phyloP scores from a whole-genome alignment of 64 coral and sea anemone species.

The Anthopleura sola region DNA sequence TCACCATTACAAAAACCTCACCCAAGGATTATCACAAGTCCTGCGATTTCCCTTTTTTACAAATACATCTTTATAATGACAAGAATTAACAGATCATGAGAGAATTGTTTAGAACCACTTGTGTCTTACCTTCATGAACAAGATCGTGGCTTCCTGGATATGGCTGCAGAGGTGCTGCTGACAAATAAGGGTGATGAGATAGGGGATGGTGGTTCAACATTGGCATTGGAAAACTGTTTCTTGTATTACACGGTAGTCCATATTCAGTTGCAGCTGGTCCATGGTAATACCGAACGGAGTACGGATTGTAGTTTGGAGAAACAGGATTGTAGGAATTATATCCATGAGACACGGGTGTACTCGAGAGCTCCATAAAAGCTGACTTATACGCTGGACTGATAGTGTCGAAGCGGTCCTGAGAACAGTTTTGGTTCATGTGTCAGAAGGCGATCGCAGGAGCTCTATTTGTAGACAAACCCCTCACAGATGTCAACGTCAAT shows the following conservation, averaged over 20 bases:
- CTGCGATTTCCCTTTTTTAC: neutral
- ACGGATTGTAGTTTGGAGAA: conserved; percentile 76
- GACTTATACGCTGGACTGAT: conserved; percentile 70
- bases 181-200: conserved; percentile 78
- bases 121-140: conserved; percentile 56
- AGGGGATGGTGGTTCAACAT: conserved; percentile 87
- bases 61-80: neutral
- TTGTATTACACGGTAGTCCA: conserved; percentile 63
- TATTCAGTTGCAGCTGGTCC: conserved; percentile 66
- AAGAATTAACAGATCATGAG: neutral
- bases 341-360: conserved; percentile 76
- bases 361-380: conserved; percentile 95
- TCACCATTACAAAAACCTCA: neutral
- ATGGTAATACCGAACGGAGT: conserved; percentile 77
- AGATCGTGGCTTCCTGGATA: conserved; percentile 69
- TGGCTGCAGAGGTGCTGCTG: conserved; percentile 50
- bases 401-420: conserved; percentile 68
- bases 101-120: neutral
- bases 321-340: conserved; percentile 79
- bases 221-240: conserved; percentile 85
- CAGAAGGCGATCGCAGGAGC: neutral
- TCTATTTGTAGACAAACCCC: conserved; percentile 25
- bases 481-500: conserved; percentile 18
- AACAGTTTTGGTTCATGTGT: conserved; percentile 88
- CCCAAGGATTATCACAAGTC: neutral